Evolutionary conservation across 2,888 invertebrate species (phyloP).

Genomic region (Ennomos quercinarius): DNA sequence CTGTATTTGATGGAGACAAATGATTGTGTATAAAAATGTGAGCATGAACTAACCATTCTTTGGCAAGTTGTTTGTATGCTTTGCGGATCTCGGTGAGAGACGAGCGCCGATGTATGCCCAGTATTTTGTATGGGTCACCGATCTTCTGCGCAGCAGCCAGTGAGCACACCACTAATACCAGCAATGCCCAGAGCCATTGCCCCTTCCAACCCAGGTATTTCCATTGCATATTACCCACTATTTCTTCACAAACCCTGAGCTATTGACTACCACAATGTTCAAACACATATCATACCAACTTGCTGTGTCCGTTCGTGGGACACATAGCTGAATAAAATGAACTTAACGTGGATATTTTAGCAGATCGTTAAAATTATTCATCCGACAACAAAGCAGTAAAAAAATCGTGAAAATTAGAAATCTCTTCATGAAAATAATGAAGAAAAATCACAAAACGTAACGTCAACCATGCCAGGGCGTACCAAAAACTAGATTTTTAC

Average conservation of each 20-base stretch:
- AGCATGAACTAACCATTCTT: conserved; percentile 90
- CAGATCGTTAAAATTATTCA: conserved; percentile 75
- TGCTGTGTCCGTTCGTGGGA: conserved; percentile 40
- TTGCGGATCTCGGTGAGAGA: conserved; percentile 93
- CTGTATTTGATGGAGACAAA: neutral
- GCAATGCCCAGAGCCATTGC: conserved; percentile 66
- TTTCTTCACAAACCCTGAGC: conserved; percentile 23
- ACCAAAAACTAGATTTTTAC: conserved; percentile 48
- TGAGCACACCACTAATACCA: conserved; percentile 57
- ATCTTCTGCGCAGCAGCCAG: conserved; percentile 75
- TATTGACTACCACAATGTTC: conserved; percentile 34
- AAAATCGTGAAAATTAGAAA: conserved; percentile 67
- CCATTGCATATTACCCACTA: conserved; percentile 77
- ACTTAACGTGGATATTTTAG: conserved; percentile 57
- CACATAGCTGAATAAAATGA: conserved; percentile 54
- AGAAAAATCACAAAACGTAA: conserved; percentile 66
- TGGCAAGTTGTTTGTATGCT: conserved; percentile 95
- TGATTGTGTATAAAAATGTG: conserved; percentile 1
- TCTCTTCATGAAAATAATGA: conserved; percentile 66
- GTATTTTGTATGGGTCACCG: conserved; percentile 93
- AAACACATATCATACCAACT: conserved; percentile 36
- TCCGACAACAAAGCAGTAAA: conserved; percentile 80
- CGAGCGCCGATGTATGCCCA: conserved; percentile 91
- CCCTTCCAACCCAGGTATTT: conserved; percentile 68
- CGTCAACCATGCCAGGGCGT: conserved; percentile 53